phyloP scores from a whole-genome alignment of 2,888 invertebrate species.

The Calameuta filiformis region DNA sequence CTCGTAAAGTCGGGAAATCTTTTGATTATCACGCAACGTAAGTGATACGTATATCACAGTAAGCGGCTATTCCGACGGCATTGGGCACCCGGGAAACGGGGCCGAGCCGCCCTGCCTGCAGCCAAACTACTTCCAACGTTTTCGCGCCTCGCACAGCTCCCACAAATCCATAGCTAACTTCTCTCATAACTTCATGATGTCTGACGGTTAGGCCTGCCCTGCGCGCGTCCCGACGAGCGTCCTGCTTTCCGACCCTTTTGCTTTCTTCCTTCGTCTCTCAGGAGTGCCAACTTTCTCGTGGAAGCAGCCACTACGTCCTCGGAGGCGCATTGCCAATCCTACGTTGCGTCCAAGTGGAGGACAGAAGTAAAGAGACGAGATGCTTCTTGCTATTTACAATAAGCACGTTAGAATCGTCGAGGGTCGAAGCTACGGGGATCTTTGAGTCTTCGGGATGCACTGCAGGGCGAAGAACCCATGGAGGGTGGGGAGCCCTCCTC shows the following conservation, averaged over 20 bases:
- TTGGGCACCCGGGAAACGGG: slow-evolving; percentile 43
- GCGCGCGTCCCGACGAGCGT: background rate
- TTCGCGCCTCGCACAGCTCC: too few species aligned
- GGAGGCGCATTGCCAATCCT: too few species aligned
- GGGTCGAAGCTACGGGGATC: too few species aligned
- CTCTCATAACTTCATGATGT: too few species aligned
- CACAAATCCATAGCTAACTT: too few species aligned
- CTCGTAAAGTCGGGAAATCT: slow-evolving; percentile 64
- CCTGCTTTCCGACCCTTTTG: background rate
- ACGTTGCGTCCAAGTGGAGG: background rate
- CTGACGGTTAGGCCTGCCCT: background rate
- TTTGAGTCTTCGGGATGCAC: too few species aligned
- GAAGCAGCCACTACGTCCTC: too few species aligned
- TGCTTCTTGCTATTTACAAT: background rate
- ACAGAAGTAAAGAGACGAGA: background rate
- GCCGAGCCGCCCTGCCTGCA: background rate
- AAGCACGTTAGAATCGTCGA: background rate
- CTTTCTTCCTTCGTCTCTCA: background rate
- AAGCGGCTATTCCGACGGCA: slow-evolving; percentile 59
- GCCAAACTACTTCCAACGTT: too few species aligned
- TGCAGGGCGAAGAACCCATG: too few species aligned
- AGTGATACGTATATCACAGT: slow-evolving; percentile 65
- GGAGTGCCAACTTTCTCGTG: too few species aligned
- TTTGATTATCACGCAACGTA: slow-evolving; percentile 63
- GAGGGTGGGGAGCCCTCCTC: too few species aligned